A percentile compares a stretch with the other conserved stretches of the same genome.
Evolutionary conservation across 2,113 vertebrate genomes (phyloP).

Genomic region (Ardeotis arabs): DNA sequence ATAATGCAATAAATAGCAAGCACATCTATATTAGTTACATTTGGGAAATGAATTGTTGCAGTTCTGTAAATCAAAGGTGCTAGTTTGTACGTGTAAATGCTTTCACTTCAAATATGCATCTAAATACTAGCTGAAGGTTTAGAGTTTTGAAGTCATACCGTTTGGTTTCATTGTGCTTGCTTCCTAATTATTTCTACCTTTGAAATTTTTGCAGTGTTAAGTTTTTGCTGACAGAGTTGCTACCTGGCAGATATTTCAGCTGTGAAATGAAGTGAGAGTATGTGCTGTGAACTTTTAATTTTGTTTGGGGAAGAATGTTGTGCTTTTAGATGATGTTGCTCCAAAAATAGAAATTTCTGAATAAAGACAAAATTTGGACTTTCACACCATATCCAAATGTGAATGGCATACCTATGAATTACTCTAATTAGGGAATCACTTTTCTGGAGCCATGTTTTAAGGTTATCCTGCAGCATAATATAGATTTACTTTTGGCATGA

Average conservation of each 20-base stretch:
- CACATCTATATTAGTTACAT: background rate
- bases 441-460: background rate
- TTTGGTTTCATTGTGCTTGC: background rate
- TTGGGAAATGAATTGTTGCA: background rate
- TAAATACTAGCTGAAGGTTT: background rate
- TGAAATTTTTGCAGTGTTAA: background rate
- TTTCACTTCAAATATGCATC: background rate
- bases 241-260: background rate
- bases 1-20: background rate
- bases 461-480: background rate
- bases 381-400: background rate
- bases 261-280: background rate
- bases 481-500: background rate
- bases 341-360: background rate
- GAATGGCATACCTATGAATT: background rate
- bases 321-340: background rate
- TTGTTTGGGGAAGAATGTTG: background rate
- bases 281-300: slow-evolving; percentile 21
- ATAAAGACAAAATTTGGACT: background rate
- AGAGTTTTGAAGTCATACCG: background rate
- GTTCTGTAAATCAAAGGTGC: background rate
- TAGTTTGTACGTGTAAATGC: accelerated
- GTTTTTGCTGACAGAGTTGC: slow-evolving; percentile 7
- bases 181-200: slow-evolving; percentile 12
- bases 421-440: background rate